Evolutionary conservation across 2,113 vertebrate species (phyloP).

Genomic region (Aplodontia rufa): DNA sequence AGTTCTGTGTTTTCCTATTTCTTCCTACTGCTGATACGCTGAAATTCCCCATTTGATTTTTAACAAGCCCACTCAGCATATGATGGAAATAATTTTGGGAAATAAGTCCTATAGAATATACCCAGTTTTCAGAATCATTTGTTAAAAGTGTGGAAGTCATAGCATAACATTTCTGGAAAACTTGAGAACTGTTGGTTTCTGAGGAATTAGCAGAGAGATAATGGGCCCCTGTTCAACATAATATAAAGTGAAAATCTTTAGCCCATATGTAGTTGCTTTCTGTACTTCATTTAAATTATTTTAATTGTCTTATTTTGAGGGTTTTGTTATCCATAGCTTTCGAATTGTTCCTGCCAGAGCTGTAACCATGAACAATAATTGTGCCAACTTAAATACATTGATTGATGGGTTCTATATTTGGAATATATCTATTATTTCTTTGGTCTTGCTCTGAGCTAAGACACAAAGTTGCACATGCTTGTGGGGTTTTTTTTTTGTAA

Average conservation of each 20-base stretch:
- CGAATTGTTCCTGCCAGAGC: background rate
- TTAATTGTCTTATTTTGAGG: slow-evolving; percentile 16
- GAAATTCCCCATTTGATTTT: slow-evolving; percentile 41
- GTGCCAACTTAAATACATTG: background rate
- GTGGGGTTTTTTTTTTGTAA: background rate
- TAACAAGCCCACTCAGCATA: background rate
- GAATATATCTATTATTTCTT: background rate
- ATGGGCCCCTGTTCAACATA: background rate
- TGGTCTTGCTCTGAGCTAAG: background rate
- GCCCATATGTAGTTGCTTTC: background rate
- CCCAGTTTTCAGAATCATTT: background rate
- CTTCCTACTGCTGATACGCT: background rate
- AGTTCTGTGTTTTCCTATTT: slow-evolving; percentile 6
- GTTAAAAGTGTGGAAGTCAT: background rate
- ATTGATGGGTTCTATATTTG: background rate
- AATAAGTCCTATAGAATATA: background rate
- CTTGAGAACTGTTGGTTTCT: background rate
- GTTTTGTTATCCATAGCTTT: background rate
- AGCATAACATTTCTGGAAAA: background rate
- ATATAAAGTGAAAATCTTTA: slow-evolving; percentile 5
- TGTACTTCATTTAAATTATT: slow-evolving; percentile 9
- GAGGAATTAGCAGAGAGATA: slow-evolving; percentile 13
- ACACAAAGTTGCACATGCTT: background rate
- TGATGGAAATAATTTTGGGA: slow-evolving; percentile 46
- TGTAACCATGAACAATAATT: background rate